A percentile compares a stretch with the other conserved stretches of the same genome.
phyloP scores from a whole-genome alignment of 2,888 invertebrate genomes.

The Acleris holmiana region DNA sequence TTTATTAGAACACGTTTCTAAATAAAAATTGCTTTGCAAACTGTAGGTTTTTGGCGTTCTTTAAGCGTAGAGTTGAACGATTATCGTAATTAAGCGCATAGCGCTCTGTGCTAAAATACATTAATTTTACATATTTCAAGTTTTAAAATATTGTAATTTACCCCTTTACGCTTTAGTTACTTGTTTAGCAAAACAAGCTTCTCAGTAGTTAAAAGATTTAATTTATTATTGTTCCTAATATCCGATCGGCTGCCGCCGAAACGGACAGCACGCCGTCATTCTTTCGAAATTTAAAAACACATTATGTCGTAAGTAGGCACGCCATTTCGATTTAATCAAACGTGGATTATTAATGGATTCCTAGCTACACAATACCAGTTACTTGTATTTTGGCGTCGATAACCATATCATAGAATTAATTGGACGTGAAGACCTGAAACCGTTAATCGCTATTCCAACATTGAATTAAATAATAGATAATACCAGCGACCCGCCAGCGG shows the following conservation, averaged over 20 bases:
- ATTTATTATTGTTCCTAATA: constrained; percentile 19
- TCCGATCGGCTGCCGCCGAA: constrained; percentile 55
- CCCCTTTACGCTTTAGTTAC: background rate
- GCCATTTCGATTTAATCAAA: constrained; percentile 66
- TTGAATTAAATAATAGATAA: constrained; percentile 19
- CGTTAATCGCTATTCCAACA: constrained; percentile 14
- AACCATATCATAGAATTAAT: constrained; percentile 46
- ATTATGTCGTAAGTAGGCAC: constrained; percentile 54
- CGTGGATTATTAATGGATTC: constrained; percentile 63
- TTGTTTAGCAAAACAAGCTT: constrained; percentile 16
- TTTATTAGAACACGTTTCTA: background rate
- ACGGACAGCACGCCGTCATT: constrained; percentile 50
- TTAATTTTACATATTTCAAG: too few relatives aligned
- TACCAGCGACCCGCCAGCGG: too few relatives aligned
- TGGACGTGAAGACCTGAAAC: constrained; percentile 48
- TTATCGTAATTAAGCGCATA: too few relatives aligned
- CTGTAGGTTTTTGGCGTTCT: too few relatives aligned
- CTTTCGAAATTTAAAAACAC: constrained; percentile 59
- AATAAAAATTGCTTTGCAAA: too few relatives aligned
- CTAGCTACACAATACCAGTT: constrained; percentile 42
- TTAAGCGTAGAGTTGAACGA: too few relatives aligned
- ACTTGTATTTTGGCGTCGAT: constrained; percentile 47
- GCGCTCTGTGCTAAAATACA: too few relatives aligned
- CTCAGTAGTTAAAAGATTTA: constrained; percentile 18
- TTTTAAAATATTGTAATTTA: too few relatives aligned